Conservation (phyloP, 2,888 invertebrate genomes). For the Blastobasis lacticolella region DNA sequence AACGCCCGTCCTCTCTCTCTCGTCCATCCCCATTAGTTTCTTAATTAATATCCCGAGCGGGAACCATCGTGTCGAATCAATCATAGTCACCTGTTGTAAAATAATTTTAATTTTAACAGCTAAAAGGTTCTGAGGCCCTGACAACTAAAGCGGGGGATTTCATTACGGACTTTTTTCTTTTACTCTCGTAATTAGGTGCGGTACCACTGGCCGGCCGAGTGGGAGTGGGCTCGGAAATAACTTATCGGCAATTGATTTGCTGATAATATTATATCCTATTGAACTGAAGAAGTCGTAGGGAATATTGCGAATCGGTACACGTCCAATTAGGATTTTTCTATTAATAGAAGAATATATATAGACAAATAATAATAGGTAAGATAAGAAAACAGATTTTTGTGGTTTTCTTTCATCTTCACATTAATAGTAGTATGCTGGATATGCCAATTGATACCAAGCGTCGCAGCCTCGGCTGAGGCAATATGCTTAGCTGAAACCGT, state of each 20-base stretch:
- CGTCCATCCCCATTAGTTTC: slow-evolving; percentile 59
- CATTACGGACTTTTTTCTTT: slow-evolving; percentile 4
- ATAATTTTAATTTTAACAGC: slow-evolving; percentile 41
- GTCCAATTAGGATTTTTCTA: too few relatives aligned
- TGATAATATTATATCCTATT: too few relatives aligned
- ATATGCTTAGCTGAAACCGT: too few relatives aligned
- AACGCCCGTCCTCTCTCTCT: slow-evolving; percentile 35
- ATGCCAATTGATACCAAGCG: too few relatives aligned
- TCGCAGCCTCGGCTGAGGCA: too few relatives aligned
- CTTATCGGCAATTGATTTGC: too few relatives aligned
- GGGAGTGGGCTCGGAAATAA: too few relatives aligned
- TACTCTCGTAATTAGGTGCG: neutral
- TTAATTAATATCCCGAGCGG: slow-evolving; percentile 61
- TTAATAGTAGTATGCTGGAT: too few relatives aligned
- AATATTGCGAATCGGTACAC: too few relatives aligned
- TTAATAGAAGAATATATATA: neutral
- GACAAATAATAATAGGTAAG: neutral
- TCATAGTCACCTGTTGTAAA: slow-evolving; percentile 59
- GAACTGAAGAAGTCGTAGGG: too few relatives aligned
- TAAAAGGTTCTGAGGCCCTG: slow-evolving; percentile 19
- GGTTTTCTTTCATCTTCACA: neutral
- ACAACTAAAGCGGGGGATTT: slow-evolving; percentile 6
- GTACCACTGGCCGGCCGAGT: too few relatives aligned
- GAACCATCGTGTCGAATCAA: slow-evolving; percentile 47
- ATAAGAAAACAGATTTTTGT: neutral